These are phyloP conservation scores for Erpetoichthys calabaricus DNA, from an alignment of 2,797 vertebrate genomes.

Conservation along the genomic window DNA sequence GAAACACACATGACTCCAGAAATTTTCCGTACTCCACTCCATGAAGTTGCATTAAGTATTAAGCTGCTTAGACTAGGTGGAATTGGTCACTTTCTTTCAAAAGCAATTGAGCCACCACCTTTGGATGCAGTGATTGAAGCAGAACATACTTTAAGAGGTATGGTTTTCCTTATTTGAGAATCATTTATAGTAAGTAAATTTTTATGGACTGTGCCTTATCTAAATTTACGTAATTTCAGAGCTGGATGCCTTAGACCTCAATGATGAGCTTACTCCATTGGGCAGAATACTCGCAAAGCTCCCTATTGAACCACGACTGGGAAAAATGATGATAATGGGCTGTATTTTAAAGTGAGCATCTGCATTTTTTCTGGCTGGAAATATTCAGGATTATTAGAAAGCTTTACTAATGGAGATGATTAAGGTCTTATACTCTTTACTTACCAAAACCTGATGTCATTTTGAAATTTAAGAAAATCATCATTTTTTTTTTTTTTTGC, in stretches of 20 bases:
- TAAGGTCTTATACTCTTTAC: no score
- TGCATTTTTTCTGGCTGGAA: no score
- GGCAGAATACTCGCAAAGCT: conserved; percentile 82
- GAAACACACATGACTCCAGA: conserved; percentile 89
- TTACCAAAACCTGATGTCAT: no score
- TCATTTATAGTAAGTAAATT: neutral
- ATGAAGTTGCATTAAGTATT: conserved; percentile 86
- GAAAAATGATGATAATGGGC: conserved; percentile 98
- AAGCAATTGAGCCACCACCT: conserved; percentile 86
- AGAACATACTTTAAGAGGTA: conserved; percentile 79
- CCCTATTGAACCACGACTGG: conserved; percentile 85
- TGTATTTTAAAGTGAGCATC: conserved; percentile 80
- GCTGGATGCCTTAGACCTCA: conserved; percentile 78
- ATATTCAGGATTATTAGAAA: no score
- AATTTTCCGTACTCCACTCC: conserved; percentile 85
- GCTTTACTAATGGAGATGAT: no score
- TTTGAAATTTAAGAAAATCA: no score
- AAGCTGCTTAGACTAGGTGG: conserved; percentile 77
- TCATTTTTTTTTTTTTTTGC: no score
- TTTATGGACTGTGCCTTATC: neutral
- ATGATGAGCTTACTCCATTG: conserved; percentile 84
- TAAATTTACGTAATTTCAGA: conserved; percentile 41
- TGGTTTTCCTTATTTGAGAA: neutral
- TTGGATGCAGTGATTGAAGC: conserved; percentile 91
- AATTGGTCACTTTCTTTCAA: conserved; percentile 84